Conservation (phyloP, 1,140 invertebrate genomes). For the Procambarus virginalis region DNA sequence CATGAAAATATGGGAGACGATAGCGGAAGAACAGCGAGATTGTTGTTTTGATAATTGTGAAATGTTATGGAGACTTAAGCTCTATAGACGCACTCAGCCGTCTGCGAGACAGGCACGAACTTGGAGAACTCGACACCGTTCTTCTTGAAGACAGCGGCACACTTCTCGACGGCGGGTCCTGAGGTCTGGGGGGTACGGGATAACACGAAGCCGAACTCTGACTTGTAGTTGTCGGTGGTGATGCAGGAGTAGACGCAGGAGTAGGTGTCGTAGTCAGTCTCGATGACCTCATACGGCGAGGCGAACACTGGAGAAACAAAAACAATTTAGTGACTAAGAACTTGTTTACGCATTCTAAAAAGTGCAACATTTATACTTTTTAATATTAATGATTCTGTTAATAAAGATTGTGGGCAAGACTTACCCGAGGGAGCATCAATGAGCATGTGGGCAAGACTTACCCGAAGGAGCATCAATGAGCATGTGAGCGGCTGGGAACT, state of each 20-base stretch:
- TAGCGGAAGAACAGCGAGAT: no score
- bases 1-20: no score
- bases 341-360: no score
- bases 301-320: neutral
- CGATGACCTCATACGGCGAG: neutral
- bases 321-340: no score
- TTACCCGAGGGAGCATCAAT: slow-evolving; percentile 25
- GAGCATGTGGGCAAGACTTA: slow-evolving; percentile 25
- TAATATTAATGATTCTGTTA: no score
- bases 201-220: neutral
- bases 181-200: neutral
- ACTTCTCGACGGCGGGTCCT: neutral
- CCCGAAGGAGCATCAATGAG: slow-evolving; percentile 21
- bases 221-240: neutral
- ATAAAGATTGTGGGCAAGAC: neutral
- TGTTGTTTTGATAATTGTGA: no score
- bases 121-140: neutral
- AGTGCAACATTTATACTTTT: no score
- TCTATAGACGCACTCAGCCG: slow-evolving; percentile 1
- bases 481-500: slow-evolving; percentile 38
- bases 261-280: neutral
- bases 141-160: neutral
- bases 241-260: slow-evolving; percentile 8
- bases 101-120: neutral
- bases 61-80: neutral